Conservation (phyloP, 1,140 invertebrate genomes). For the Bombus fervidus region DNA sequence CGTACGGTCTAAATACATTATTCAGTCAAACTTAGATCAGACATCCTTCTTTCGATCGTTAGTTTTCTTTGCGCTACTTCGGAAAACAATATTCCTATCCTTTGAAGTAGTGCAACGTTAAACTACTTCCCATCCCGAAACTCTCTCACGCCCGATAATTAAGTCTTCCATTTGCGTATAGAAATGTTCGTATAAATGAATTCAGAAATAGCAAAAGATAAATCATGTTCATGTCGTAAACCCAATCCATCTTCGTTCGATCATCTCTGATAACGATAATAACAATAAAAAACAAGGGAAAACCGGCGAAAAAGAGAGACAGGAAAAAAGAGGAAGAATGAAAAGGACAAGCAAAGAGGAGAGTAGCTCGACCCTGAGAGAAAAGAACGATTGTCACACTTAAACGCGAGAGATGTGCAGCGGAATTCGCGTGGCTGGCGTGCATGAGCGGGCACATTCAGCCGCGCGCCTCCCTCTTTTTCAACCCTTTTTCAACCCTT, state of each 20-base stretch:
- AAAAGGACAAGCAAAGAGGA: background rate
- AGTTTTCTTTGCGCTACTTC: too few species aligned
- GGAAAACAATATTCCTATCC: too few species aligned
- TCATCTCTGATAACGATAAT: background rate
- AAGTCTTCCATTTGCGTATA: too few species aligned
- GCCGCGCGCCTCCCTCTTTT: background rate
- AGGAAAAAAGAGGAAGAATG: background rate
- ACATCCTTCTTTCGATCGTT: too few species aligned
- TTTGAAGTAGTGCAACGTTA: too few species aligned
- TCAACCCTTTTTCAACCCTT: background rate
- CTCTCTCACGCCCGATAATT: too few species aligned
- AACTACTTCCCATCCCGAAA: too few species aligned
- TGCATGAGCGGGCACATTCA: slow-evolving; percentile 18
- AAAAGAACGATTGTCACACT: slow-evolving; percentile 44
- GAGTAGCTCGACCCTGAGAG: slow-evolving; percentile 25
- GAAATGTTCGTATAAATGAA: too few species aligned
- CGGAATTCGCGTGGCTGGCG: slow-evolving; percentile 10
- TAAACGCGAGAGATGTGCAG: slow-evolving; percentile 1
- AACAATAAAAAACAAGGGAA: background rate
- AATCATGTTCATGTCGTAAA: background rate
- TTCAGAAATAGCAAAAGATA: background rate
- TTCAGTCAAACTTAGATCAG: background rate
- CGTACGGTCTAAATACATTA: background rate
- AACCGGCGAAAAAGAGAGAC: background rate
- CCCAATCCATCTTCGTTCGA: too few species aligned